phyloP scores from a whole-genome alignment of 2,888 invertebrate species.

The Xylocampa areola region DNA sequence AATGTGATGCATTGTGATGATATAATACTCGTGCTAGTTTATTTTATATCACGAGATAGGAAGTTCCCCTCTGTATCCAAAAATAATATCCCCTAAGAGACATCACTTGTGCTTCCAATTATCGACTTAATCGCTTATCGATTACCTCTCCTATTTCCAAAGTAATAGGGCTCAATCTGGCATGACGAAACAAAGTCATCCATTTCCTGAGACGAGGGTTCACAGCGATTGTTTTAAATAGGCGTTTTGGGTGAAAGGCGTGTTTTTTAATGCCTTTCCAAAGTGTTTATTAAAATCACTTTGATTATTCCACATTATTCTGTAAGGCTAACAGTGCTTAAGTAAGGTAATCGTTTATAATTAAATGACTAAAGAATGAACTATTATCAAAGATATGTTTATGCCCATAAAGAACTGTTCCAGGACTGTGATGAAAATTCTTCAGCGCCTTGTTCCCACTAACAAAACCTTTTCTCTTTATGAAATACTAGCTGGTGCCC shows the following conservation, averaged over 20 bases:
- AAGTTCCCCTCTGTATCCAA: conserved; percentile 27
- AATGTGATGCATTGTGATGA: no score
- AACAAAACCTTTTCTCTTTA: no score
- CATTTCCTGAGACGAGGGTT: conserved; percentile 54
- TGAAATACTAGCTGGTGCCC: no score
- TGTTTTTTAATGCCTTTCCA: conserved; percentile 48
- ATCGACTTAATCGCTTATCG: conserved; percentile 39
- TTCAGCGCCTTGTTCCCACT: no score
- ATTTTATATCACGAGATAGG: not conserved
- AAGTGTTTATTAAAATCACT: conserved; percentile 50
- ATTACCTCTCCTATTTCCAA: conserved; percentile 25
- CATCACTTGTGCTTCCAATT: conserved; percentile 43
- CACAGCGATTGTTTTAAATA: conserved; percentile 64
- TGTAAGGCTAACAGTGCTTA: conserved; percentile 21
- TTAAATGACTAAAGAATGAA: conserved; percentile 7
- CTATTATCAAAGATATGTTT: no score
- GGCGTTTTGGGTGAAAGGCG: conserved; percentile 56
- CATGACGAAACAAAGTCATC: conserved; percentile 31
- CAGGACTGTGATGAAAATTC: no score
- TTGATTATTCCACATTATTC: conserved; percentile 42
- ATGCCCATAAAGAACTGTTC: no score
- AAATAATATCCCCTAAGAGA: conserved; percentile 25
- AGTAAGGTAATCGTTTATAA: conserved; percentile 3
- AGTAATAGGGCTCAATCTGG: conserved; percentile 28
- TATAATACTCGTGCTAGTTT: no score